Percentiles rank a stretch among this genome's conserved stretches.
phyloP scores from a whole-genome alignment of 2,113 vertebrate species.

The Oreotrochilus melanogaster region DNA sequence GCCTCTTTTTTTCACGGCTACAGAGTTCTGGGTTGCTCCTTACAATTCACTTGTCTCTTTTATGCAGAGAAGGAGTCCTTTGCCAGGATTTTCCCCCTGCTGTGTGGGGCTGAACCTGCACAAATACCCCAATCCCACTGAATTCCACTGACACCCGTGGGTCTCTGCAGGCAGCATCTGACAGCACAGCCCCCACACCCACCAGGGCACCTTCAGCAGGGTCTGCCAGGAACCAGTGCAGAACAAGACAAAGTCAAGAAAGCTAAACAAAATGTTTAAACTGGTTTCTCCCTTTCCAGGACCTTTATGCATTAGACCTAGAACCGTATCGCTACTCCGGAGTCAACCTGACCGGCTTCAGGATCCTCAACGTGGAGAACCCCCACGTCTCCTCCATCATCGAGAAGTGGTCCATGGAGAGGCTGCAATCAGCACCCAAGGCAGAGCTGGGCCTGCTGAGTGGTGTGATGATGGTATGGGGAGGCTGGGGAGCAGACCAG shows the following conservation, averaged over 20 bases:
- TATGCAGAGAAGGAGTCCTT: neutral
- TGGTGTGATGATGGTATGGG: conserved; percentile 95
- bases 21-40: neutral
- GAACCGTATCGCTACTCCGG: conserved; percentile 98
- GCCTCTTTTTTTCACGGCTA: neutral
- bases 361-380: conserved; percentile 97
- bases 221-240: accelerated
- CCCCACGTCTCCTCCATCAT: conserved; percentile 92
- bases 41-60: neutral
- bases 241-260: neutral
- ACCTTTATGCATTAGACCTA: conserved; percentile 96
- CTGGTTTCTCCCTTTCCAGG: conserved; percentile 80
- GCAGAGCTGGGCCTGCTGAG: conserved; percentile 91
- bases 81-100: neutral
- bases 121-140: neutral
- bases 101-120: neutral
- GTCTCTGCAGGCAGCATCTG: neutral
- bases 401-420: conserved; percentile 97
- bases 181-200: neutral
- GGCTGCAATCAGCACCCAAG: conserved; percentile 87
- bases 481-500: neutral
- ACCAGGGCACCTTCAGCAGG: neutral
- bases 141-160: neutral
- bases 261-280: conserved; percentile 16
- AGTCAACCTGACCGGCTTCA: conserved; percentile 97